phyloP scores from a whole-genome alignment of 2,797 vertebrate genomes.

The Dicrostonyx torquatus region DNA sequence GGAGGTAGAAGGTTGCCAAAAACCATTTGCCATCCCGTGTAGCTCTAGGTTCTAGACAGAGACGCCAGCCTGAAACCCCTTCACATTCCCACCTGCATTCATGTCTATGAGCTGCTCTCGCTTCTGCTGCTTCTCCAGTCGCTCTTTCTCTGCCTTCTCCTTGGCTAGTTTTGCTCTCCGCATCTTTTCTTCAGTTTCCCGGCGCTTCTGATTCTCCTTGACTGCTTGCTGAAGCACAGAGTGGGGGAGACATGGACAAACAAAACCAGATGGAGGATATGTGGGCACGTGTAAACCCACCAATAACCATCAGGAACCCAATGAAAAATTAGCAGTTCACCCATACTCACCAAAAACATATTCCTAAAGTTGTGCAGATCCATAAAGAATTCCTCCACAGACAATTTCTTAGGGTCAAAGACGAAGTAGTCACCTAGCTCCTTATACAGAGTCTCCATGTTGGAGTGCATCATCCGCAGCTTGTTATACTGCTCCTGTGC shows the following conservation, averaged over 20 bases:
- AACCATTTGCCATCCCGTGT: slow-evolving; percentile 7
- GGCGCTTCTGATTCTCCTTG: slow-evolving; percentile 90
- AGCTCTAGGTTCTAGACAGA: slow-evolving; percentile 7
- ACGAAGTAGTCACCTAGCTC: slow-evolving; percentile 90
- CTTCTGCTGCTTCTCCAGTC: slow-evolving; percentile 90
- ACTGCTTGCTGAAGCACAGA: slow-evolving; percentile 89
- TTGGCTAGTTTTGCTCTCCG: slow-evolving; percentile 89
- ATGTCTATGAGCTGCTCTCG: slow-evolving; percentile 89
- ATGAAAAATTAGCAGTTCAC: neutral
- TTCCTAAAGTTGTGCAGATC: slow-evolving; percentile 92
- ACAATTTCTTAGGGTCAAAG: slow-evolving; percentile 90
- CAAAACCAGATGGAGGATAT: neutral
- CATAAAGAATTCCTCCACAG: slow-evolving; percentile 91
- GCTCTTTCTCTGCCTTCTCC: slow-evolving; percentile 92
- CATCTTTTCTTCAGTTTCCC: slow-evolving; percentile 92
- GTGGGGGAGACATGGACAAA: neutral
- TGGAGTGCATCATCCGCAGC: slow-evolving; percentile 90
- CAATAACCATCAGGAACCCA: neutral
- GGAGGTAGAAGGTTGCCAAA: slow-evolving; percentile 7
- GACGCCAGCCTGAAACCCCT: neutral
- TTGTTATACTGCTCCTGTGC: slow-evolving; percentile 90
- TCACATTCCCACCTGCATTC: slow-evolving; percentile 87
- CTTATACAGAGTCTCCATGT: slow-evolving; percentile 91
- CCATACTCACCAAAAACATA: slow-evolving; percentile 91
- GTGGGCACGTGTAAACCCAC: neutral